phyloP scores from a whole-genome alignment of 1,140 invertebrate species.

The Heliconius hermathena region DNA sequence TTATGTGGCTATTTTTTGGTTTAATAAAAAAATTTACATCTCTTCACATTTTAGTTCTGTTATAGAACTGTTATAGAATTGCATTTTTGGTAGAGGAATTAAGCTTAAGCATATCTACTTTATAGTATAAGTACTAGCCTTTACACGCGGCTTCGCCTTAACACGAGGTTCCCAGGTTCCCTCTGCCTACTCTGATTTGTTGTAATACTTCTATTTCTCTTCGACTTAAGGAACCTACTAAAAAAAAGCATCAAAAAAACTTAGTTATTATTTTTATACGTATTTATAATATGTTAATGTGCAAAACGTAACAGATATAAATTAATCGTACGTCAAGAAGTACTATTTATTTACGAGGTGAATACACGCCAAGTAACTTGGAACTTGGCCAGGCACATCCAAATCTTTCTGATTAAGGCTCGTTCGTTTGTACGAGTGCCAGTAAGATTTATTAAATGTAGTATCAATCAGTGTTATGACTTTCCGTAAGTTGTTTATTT shows the following conservation, averaged over 20 bases:
- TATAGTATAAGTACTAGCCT: too few relatives aligned
- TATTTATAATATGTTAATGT: background rate
- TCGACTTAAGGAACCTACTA: too few relatives aligned
- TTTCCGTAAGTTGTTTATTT: background rate
- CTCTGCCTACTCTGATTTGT: too few relatives aligned
- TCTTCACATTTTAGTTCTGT: too few relatives aligned
- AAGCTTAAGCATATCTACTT: too few relatives aligned
- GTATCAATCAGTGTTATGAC: background rate
- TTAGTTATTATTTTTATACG: background rate
- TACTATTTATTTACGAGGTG: constrained; percentile 25
- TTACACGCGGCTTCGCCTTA: too few relatives aligned
- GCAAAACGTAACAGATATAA: constrained; percentile 3
- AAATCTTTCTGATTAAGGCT: constrained; percentile 20
- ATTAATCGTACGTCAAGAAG: constrained; percentile 1
- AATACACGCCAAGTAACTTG: constrained; percentile 27
- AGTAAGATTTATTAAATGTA: background rate
- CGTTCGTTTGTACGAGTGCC: background rate
- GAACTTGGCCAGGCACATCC: constrained; percentile 17
- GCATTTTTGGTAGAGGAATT: too few relatives aligned
- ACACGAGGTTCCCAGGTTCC: background rate
- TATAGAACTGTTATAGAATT: too few relatives aligned
- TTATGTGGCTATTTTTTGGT: background rate
- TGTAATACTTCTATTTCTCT: too few relatives aligned
- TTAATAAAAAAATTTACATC: background rate
- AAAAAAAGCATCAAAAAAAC: background rate